Base-by-base conservation (phyloP, 2,113 vertebrate genomes). In the Haliaeetus leucogaster region DNA sequence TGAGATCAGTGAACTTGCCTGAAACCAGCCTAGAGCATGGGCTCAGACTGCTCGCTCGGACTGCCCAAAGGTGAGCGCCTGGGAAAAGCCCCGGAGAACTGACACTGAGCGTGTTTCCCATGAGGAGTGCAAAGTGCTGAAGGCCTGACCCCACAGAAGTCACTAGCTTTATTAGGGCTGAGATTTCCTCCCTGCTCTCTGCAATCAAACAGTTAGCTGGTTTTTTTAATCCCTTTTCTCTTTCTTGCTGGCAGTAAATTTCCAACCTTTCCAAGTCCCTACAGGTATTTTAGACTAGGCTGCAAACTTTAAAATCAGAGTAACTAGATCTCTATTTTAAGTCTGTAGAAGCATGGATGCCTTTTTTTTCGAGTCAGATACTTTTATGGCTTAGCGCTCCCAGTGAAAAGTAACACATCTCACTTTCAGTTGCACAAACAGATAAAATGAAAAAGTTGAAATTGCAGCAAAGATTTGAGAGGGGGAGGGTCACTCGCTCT, bases 1-100 rank as follows among this genome's bases (percentile, higher is more conserved):
- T 55, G 55, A 59, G 29, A 82, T 19, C 38, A 87, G 7, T 32
- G 47, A 81, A 93, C 0, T 1, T 47, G 30, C 43, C 50, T 87
- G 68, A 71, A 89, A 86, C 14, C 29, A 93, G 42, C 50, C 29
- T 38, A 63, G 65, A 89, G 42, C 32, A 16, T 0, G 4, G 38
- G 10, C n/a, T 94, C 42, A 50, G 55, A 8, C 23, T 68, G 27
- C 21, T 86, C 0, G 0, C 27, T 82, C 0, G 0, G 86, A 13
- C 11, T 90, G 52, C 32, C 56, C 48, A 56, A 82, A 73, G 32
- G 11, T 55, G 32, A 61, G 36, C 2, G 3, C 15, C 40, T 63
- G 61, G 34, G 23, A 76, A 86, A 89, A 89, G 56, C 47, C 70
- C 70, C 52, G 43, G 56, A 79, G 70, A 85, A 26, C 47, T 82